phyloP scores from a whole-genome alignment of 2,113 vertebrate species.

The Microcebus murinus region DNA sequence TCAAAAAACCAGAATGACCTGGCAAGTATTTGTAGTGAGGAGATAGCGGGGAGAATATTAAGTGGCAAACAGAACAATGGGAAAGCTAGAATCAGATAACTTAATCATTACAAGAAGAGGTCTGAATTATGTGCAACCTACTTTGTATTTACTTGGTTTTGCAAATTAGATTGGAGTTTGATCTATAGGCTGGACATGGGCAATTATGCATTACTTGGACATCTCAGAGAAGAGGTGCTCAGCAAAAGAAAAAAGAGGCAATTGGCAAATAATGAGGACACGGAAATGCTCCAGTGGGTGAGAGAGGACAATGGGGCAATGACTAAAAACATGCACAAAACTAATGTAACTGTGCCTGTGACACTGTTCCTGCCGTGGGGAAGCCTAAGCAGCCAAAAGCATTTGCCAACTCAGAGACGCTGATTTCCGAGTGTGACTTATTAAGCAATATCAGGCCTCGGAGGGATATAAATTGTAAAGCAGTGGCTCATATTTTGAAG shows the following conservation, averaged over 20 bases:
- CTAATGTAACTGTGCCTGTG: background rate
- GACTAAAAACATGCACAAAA: background rate
- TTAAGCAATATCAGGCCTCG: background rate
- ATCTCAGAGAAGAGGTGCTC: constrained; percentile 15
- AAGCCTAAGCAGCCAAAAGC: background rate
- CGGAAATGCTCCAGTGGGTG: background rate
- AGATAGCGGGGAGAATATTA: constrained; percentile 18
- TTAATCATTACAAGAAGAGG: constrained; percentile 56
- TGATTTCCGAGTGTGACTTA: background rate
- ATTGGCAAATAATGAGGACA: constrained; percentile 29
- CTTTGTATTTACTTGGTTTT: constrained; percentile 66
- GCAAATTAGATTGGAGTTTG: constrained; percentile 61
- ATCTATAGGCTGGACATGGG: constrained; percentile 34
- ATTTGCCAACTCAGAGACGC: background rate
- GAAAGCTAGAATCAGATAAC: constrained; percentile 31
- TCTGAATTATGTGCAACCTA: constrained; percentile 25
- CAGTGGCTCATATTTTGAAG: constrained; percentile 42
- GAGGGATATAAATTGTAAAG: constrained; percentile 45
- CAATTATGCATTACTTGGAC: constrained; percentile 33
- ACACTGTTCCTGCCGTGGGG: background rate
- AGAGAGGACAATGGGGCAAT: background rate
- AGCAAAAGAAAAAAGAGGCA: constrained; percentile 5
- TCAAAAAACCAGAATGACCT: background rate
- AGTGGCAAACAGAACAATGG: background rate
- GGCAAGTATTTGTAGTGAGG: constrained; percentile 12